Percentiles rank a stretch among this genome's conserved stretches.
phyloP scores from a whole-genome alignment of 2,113 vertebrate species.

The Oryzias woworae region DNA sequence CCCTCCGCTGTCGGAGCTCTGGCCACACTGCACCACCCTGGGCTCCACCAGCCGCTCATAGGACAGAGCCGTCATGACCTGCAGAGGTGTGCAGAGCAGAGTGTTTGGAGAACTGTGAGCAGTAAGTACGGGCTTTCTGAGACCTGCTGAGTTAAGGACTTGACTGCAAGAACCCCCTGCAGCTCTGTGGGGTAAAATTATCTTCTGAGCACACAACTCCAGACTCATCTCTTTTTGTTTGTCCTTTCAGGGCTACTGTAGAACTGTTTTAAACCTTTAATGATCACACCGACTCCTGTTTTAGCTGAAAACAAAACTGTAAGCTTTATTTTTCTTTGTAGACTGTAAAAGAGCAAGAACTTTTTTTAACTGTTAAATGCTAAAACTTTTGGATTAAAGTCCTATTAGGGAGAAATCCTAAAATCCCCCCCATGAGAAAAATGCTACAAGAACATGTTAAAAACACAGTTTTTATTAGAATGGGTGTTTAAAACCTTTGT shows the following conservation, averaged over 20 bases:
- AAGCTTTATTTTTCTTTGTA: no score
- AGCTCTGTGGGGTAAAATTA: neutral
- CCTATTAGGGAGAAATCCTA: no score
- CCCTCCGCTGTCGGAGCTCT: constrained; percentile 64
- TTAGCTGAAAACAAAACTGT: no score
- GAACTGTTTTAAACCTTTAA: no score
- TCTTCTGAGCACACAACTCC: neutral
- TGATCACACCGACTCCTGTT: no score
- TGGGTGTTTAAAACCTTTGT: no score
- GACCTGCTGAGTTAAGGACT: constrained; percentile 47
- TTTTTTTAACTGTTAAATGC: no score
- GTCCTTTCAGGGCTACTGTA: neutral
- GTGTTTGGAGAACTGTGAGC: constrained; percentile 23
- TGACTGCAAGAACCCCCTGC: constrained; percentile 11
- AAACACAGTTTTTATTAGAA: no score
- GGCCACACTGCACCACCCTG: constrained; percentile 50
- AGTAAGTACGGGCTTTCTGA: constrained; percentile 20
- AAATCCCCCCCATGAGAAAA: no score
- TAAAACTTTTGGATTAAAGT: no score
- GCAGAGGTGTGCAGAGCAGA: constrained; percentile 23
- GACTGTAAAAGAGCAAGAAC: no score
- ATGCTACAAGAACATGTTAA: no score
- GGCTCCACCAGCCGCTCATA: constrained; percentile 78
- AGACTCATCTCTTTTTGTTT: neutral
- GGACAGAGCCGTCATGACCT: constrained; percentile 82